These are phyloP conservation scores for Lissocephala sabroskyi DNA, from an alignment of 2,888 invertebrate species.

Conservation along the genomic window DNA sequence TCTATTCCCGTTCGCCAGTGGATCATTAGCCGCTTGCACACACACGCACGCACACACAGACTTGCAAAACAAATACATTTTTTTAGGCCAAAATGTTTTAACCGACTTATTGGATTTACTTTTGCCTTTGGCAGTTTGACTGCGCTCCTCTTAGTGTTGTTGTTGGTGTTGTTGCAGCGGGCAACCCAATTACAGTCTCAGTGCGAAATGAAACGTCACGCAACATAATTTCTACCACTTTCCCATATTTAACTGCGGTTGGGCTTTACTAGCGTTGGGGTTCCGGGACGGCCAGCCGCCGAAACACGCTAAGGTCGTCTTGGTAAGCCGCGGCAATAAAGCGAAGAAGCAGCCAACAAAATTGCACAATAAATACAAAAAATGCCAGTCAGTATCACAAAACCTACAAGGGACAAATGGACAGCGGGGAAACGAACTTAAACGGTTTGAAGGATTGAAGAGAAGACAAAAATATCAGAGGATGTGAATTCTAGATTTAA, in stretches of 20 bases:
- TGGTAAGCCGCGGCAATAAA: constrained; percentile 22
- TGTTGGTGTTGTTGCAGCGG: no score
- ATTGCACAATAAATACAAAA: constrained; percentile 62
- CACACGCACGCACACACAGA: constrained; percentile 3
- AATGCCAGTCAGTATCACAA: no score
- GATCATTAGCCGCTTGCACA: constrained; percentile 38
- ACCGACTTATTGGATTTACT: constrained; percentile 43
- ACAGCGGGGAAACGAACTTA: no score
- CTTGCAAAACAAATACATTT: constrained; percentile 7
- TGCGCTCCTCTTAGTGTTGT: no score
- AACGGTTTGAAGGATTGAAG: no score
- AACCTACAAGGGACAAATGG: no score
- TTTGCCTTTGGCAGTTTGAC: not conserved
- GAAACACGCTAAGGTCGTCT: no score
- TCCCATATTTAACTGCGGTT: constrained; percentile 35
- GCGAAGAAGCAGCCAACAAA: constrained; percentile 32
- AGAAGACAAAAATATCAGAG: no score
- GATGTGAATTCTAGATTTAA: no score
- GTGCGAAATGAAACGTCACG: constrained; percentile 66
- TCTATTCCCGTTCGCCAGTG: no score
- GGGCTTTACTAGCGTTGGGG: no score
- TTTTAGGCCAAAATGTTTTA: constrained; percentile 57
- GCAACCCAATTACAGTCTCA: constrained; percentile 52
- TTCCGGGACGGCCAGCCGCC: no score
- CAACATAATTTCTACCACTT: constrained; percentile 66